These are phyloP conservation scores for Colossoma macropomum DNA, from an alignment of 2,113 vertebrate genomes.

Conservation along the genomic window DNA sequence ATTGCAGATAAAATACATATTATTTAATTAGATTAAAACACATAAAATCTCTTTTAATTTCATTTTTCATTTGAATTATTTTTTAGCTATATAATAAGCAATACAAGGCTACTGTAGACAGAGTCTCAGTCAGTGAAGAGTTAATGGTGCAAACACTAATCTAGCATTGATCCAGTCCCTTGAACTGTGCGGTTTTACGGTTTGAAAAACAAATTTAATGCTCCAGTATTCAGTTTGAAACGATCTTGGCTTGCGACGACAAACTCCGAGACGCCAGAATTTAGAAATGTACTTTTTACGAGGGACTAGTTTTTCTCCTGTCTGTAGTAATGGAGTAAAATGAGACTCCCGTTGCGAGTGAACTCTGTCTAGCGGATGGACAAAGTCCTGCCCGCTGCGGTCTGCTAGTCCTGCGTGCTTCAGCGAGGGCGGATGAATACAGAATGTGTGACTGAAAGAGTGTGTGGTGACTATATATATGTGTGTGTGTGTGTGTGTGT, in stretches of 20 bases:
- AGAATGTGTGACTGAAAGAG: conserved; percentile 35
- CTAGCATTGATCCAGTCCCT: not conserved
- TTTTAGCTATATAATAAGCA: not conserved
- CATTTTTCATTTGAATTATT: too few relatives aligned
- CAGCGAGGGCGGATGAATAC: conserved; percentile 76
- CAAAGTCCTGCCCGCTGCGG: conserved; percentile 57
- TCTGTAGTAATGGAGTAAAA: conserved; percentile 22
- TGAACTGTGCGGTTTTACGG: not conserved
- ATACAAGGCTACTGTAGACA: not conserved
- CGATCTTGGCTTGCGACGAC: not conserved
- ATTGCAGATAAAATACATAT: not conserved
- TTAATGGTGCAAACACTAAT: conserved; percentile 7
- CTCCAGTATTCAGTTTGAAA: too few relatives aligned
- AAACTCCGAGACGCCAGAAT: not conserved
- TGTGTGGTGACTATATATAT: conserved; percentile 45
- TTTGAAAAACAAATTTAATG: not conserved
- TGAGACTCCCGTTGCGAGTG: conserved; percentile 44
- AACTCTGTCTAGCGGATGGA: conserved; percentile 67
- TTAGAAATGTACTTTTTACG: not conserved
- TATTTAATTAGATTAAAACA: too few relatives aligned
- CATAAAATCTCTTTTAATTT: too few relatives aligned
- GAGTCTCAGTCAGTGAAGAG: conserved; percentile 12
- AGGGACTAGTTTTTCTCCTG: conserved; percentile 45
- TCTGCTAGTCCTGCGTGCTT: conserved; percentile 60
- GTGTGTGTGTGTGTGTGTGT: conserved; percentile 44